Conservation (phyloP, 2,888 invertebrate species). For the Pandemis heparana region DNA sequence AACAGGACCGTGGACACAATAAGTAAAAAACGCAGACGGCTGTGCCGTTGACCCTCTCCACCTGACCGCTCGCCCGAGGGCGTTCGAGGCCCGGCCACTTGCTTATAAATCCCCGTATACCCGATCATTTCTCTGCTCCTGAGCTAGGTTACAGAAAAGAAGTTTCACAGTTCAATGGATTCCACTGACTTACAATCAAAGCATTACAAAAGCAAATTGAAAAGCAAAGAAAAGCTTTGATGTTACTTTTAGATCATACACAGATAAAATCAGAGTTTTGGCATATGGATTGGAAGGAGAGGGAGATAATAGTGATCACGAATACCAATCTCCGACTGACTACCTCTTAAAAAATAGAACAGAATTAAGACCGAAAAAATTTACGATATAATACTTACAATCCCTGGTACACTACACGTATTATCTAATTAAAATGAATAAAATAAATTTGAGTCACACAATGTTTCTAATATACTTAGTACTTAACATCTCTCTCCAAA, state of each 20-base stretch:
- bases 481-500: not conserved
- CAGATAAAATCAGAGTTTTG: not conserved
- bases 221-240: not conserved
- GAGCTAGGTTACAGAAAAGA: not conserved
- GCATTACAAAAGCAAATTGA: not conserved
- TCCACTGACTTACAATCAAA: not conserved
- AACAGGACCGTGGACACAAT: constrained; percentile 55
- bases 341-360: too few species aligned
- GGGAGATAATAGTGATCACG: not conserved
- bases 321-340: not conserved
- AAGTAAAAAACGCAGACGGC: constrained; percentile 53
- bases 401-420: too few species aligned
- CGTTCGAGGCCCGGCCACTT: constrained; percentile 4
- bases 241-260: not conserved
- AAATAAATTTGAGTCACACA: too few species aligned
- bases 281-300: not conserved
- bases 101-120: not conserved
- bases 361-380: too few species aligned
- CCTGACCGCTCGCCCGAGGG: constrained; percentile 32
- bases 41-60: constrained; percentile 62
- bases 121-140: not conserved
- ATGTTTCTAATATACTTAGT: too few species aligned
- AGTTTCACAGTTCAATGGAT: not conserved
- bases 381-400: too few species aligned
- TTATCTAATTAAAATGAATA: too few species aligned